Percentiles rank a stretch among this genome's conserved stretches.
phyloP scores from a whole-genome alignment of 1,140 invertebrate genomes.

The Papilio machaon region DNA sequence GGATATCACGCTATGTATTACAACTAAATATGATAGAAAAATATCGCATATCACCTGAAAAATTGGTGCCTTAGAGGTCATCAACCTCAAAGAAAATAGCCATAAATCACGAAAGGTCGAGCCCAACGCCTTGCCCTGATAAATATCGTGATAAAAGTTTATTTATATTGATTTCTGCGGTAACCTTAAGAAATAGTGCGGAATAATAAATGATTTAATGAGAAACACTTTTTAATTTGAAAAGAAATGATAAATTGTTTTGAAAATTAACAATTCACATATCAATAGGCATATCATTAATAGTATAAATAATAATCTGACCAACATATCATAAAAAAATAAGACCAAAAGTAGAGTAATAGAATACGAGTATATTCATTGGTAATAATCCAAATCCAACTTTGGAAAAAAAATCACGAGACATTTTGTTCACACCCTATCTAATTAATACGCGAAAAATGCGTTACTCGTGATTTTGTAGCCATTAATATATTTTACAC shows the following conservation, averaged over 20 bases:
- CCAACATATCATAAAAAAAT: not conserved
- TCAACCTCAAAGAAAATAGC: not conserved
- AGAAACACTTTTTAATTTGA: not conserved
- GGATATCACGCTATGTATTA: no score
- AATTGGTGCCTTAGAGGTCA: not conserved
- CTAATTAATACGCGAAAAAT: no score
- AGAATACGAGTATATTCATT: no score
- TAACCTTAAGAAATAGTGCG: not conserved
- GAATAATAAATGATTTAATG: not conserved
- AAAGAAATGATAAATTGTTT: not conserved
- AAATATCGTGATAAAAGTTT: not conserved
- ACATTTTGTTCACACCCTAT: no score
- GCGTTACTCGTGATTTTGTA: no score
- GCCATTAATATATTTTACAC: no score
- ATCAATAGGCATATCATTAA: no score
- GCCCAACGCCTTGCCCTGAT: constrained; percentile 6
- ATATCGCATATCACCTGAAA: not conserved
- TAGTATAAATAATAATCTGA: no score
- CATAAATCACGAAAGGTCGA: not conserved
- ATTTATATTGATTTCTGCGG: constrained; percentile 23
- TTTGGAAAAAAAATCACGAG: no score
- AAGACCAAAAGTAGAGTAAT: not conserved
- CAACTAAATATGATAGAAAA: not conserved
- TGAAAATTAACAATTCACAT: not conserved
- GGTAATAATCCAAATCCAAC: no score